phyloP scores from a whole-genome alignment of 35 echinoderm and acorn worm genomes.

The Heliocidaris tuberculata region DNA sequence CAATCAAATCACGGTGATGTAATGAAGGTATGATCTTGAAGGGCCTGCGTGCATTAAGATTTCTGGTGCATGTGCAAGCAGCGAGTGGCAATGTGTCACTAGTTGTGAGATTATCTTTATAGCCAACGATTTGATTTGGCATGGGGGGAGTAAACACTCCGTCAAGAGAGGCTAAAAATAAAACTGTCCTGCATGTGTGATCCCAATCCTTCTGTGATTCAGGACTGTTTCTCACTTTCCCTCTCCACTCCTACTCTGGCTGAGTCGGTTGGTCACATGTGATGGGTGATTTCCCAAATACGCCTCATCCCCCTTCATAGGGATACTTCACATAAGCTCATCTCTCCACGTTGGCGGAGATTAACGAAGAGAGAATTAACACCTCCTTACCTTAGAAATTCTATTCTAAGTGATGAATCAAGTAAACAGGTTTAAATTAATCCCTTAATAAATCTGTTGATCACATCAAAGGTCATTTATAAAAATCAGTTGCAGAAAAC shows the following conservation, averaged over 20 bases:
- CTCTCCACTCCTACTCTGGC: neutral
- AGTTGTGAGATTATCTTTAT: neutral
- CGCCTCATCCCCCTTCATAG: neutral
- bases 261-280: neutral
- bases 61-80: neutral
- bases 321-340: neutral
- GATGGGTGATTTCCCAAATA: neutral
- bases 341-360: neutral
- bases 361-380: neutral
- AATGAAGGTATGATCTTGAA: neutral
- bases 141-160: conserved; percentile 24
- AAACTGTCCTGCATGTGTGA: neutral
- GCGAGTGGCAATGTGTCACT: neutral
- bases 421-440: neutral
- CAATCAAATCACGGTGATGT: neutral
- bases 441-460: neutral
- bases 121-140: neutral
- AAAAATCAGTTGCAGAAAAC: neutral
- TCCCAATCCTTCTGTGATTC: too few relatives aligned
- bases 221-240: neutral
- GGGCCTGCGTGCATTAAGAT: neutral
- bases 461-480: neutral
- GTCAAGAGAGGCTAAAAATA: neutral
- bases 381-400: neutral
- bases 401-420: neutral